phyloP scores from a whole-genome alignment of 2,797 vertebrate genomes.

The Gila robusta region DNA sequence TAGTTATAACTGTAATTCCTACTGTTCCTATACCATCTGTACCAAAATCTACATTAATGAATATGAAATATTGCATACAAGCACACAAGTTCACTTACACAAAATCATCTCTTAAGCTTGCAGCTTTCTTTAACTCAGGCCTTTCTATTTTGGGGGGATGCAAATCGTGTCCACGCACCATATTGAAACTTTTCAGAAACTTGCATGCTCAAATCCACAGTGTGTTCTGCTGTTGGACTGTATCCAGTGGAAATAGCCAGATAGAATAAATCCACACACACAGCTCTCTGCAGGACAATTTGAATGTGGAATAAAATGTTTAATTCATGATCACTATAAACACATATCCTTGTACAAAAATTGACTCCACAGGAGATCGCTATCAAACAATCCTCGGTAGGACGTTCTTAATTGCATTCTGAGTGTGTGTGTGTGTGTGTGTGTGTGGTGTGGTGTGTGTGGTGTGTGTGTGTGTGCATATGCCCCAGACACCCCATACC shows the following conservation, averaged over 20 bases:
- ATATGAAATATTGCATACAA: conserved; percentile 1
- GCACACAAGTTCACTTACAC: conserved; percentile 4
- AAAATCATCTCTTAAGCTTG: neutral
- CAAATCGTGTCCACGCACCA: neutral
- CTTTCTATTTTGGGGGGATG: conserved; percentile 12
- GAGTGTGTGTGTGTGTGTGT: neutral
- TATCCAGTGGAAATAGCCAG: conserved; percentile 11
- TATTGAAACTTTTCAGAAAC: conserved; percentile 16
- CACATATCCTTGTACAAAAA: conserved; percentile 30
- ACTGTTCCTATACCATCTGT: neutral
- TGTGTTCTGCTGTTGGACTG: conserved; percentile 6
- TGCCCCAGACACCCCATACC: neutral
- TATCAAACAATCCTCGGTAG: conserved; percentile 15
- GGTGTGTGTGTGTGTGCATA: neutral
- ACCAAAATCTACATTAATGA: neutral
- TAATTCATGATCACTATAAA: conserved; percentile 40
- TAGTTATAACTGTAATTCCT: neutral
- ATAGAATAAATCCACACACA: conserved; percentile 25
- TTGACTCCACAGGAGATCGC: conserved; percentile 12
- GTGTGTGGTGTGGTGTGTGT: neutral
- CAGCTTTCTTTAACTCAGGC: neutral
- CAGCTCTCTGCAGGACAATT: neutral
- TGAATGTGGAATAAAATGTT: conserved; percentile 25
- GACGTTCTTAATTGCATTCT: neutral
- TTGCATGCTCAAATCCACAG: neutral